Conservation (phyloP, 2,113 vertebrate genomes). For the Gallinago jamesoni region DNA sequence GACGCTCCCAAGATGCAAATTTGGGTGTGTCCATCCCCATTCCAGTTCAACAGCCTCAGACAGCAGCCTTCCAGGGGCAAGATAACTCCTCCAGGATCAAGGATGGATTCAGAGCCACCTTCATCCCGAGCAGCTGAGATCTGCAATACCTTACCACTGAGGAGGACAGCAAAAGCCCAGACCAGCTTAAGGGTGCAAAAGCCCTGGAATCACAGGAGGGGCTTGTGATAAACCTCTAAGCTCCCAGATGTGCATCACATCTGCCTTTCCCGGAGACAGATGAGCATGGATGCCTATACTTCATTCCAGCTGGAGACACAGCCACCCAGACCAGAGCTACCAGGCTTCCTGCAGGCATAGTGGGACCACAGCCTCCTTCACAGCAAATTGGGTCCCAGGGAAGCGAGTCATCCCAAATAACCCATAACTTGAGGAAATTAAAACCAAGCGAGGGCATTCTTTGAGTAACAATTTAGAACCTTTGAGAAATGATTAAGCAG, state of each 20-base stretch:
- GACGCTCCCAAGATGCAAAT: not conserved
- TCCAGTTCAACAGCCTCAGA: not conserved
- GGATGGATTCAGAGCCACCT: not conserved
- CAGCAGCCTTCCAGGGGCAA: not conserved
- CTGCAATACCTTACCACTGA: rapidly evolving
- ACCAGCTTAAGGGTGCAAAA: not conserved
- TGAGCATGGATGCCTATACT: rapidly evolving
- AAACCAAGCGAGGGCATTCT: not conserved
- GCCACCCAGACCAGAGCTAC: not conserved
- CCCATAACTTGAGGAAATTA: not conserved
- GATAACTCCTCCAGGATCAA: not conserved
- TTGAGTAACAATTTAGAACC: not conserved
- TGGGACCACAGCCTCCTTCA: not conserved
- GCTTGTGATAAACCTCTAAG: not conserved
- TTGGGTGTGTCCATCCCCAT: too few species aligned
- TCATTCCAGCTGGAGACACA: not conserved
- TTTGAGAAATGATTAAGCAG: not conserved
- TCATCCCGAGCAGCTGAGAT: not conserved
- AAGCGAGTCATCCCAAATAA: not conserved
- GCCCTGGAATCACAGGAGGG: not conserved
- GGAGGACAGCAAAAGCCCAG: not conserved
- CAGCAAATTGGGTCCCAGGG: not conserved
- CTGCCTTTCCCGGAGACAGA: not conserved
- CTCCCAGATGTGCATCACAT: not conserved
- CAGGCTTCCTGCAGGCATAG: not conserved